Evolutionary conservation across 1,140 invertebrate genomes (phyloP).

Genomic region (Coelopa frigida): DNA sequence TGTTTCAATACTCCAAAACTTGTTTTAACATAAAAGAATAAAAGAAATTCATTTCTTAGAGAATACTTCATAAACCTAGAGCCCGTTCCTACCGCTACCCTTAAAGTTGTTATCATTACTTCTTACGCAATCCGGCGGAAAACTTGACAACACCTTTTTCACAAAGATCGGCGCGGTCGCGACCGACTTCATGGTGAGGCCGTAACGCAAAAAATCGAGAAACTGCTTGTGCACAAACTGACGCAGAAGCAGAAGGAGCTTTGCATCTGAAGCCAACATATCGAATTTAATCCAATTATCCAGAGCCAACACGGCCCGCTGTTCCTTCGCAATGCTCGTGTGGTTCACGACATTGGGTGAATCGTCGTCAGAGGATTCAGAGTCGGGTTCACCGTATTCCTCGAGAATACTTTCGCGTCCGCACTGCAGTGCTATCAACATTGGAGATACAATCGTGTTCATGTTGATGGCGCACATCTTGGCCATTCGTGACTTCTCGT

Average conservation of each 20-base stretch:
- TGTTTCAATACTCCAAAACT: too few relatives aligned
- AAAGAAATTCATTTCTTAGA: too few relatives aligned
- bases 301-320: constrained; percentile 7
- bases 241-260: constrained; percentile 6
- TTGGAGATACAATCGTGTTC: constrained; percentile 68
- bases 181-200: too few relatives aligned
- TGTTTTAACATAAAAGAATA: too few relatives aligned
- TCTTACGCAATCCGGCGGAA: too few relatives aligned
- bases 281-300: constrained; percentile 19
- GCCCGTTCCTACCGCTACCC: too few relatives aligned
- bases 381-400: background rate
- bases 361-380: background rate
- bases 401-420: constrained; percentile 42
- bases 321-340: constrained; percentile 5
- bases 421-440: constrained; percentile 71
- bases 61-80: too few relatives aligned
- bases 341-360: background rate
- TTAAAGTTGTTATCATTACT: too few relatives aligned
- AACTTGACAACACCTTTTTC: too few relatives aligned
- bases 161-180: too few relatives aligned
- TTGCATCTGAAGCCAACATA: constrained; percentile 6
- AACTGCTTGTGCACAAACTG: constrained; percentile 10
- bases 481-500: constrained; percentile 67
- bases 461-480: constrained; percentile 60
- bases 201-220: constrained; percentile 8